Evolutionary conservation across 2,888 invertebrate species (phyloP), one percentile per base, ranked within the genome.

Genomic region (Noctua janthina): DNA sequence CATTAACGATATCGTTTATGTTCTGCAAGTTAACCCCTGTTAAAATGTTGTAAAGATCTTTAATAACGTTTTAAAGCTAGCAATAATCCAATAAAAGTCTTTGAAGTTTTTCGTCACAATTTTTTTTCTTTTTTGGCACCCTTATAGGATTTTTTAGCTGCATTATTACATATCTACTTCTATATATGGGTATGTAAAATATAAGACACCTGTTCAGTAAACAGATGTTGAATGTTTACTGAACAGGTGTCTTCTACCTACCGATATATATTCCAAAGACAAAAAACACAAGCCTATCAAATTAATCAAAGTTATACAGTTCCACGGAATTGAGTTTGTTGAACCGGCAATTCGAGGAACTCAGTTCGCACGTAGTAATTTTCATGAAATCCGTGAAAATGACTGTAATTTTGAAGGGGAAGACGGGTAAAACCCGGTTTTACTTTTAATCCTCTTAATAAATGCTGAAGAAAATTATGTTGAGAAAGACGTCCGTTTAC

Each of bases 311-410:
- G 23, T 70, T n/a, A 70, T 66, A 66, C 64, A 70, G 62, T 72
- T 78, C n/a, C 56, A 74, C 56, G 11, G 56, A 74, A 75, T 74
- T 72, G 59, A 79, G 76, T 74, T 84, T 84, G 74, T 75, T 56
- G 71, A 76, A 80, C 75, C 35, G n/a, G 49, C 56, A 73, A 80
- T 84, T 74, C 64, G 43, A 23, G 67, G 54, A 87, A 64, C 35
- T 71, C 85, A 23, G 54, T 74, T 76, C 35, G 66, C 78, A 83
- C 54, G n/a, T 62, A 74, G 84, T 87, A 11, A 86, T 84, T 83
- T 87, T 78, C 79, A 67, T 83, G 43, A 78, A 87, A 87, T 78
- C 83, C 79, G 54, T 67, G 78, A 51, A 49, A 78, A 87, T 87
- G 13, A 83, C 67, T 67, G 73, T 83, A 73, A 86, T 70, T 83